Evolutionary conservation across 2,888 invertebrate species (phyloP), one percentile per base, ranked within the genome.

Genomic region (Dermolepida albohirtum): DNA sequence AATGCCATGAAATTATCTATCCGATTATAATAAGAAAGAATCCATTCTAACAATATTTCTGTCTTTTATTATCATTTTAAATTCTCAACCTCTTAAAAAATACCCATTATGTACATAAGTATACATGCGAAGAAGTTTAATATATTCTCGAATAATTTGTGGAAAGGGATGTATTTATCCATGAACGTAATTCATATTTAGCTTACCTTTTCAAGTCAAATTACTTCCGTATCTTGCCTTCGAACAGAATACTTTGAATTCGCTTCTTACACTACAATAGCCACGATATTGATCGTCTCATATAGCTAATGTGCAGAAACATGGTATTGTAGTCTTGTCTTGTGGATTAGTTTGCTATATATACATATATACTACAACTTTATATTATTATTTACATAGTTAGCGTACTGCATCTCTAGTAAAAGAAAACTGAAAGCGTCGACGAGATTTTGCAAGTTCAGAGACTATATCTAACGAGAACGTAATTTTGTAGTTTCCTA

Each of bases 171-270:
- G 16, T 16, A 29, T 17, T 62, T 47, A 47, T 47, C 14, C 34
- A 10, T 59, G 44, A 44, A 55, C 40, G 16, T 59, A 47, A 62
- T 62, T 62, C 44, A 47, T 59, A 59, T 34, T 44, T 44, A 59
- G 29, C 59, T 59, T 44, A 59, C 44, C 44, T 59, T 34, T 59
- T 44, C 47, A 59, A 6, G 57, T 41, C 43, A 27, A 43, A 57
- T 57, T 43, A 57, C 57, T 43, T 57, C 57, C 57, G 57, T 43
- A 22, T 57, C 22, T 6, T 16, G 27, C 57, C 17, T 44, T 27
- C 12, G 43, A 57, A 57, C 57, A 57, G 27, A 27, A 57, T 22
- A 57, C 57, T 43, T 57, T 43, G 57, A 43, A 57, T 27, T 43
- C n/a, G 29, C 57, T 12, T 57, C 57, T 27, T 22, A 43, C n/a